A percentile compares a stretch with the other conserved stretches of the same genome.
phyloP scores from a whole-genome alignment of 2,113 vertebrate species.

The Tonatia bakeri region DNA sequence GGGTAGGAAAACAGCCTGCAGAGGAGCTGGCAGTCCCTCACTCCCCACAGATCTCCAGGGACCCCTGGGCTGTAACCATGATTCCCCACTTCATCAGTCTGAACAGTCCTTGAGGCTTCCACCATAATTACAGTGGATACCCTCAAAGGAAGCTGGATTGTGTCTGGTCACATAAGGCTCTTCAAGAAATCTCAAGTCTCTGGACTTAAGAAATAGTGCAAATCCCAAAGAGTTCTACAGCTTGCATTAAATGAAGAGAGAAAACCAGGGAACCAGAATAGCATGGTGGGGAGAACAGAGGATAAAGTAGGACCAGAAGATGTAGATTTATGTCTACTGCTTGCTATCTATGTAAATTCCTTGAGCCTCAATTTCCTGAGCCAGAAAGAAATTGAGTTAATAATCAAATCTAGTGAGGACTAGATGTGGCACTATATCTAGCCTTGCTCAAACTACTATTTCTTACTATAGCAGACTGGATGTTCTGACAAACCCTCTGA shows the following conservation, averaged over 20 bases:
- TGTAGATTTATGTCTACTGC: background rate
- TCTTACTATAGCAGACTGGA: background rate
- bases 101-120: background rate
- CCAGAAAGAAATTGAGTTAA: background rate
- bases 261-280: background rate
- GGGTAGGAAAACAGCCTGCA: background rate
- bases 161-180: background rate
- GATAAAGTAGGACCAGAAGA: background rate
- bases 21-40: background rate
- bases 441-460: background rate
- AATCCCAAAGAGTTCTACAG: background rate
- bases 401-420: background rate
- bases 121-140: background rate
- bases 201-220: background rate
- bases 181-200: background rate
- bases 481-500: background rate
- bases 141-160: background rate
- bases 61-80: background rate
- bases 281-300: background rate
- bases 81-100: background rate
- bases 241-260: background rate
- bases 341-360: background rate
- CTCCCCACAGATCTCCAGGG: background rate
- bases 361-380: background rate
- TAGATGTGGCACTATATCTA: background rate